Percentiles rank a stretch among this genome's conserved stretches.
Conservation (phyloP, 2,113 vertebrate species). For the Collichthys lucidus region DNA sequence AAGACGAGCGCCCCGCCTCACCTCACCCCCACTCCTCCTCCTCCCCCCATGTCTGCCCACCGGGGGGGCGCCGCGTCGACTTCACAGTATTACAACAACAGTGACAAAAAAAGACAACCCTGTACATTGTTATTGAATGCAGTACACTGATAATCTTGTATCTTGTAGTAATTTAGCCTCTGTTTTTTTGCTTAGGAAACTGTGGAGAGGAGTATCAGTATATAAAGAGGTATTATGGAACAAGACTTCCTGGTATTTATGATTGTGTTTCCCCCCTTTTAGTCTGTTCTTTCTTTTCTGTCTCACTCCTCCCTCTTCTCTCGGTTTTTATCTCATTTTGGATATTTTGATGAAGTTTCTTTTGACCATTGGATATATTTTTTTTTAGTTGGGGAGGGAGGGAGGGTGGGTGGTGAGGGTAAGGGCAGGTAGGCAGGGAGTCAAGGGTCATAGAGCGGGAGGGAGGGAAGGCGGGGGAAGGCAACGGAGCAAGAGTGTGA, state of each 20-base stretch:
- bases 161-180: conserved; percentile 85
- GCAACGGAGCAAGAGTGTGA: conserved; percentile 47
- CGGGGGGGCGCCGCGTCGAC: conserved; percentile 63
- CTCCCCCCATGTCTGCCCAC: conserved; percentile 10
- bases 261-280: conserved; percentile 63
- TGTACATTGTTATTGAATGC: conserved; percentile 86
- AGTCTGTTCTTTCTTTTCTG: conserved; percentile 52
- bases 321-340: conserved; percentile 75
- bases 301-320: conserved; percentile 61
- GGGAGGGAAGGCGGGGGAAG: conserved; percentile 12
- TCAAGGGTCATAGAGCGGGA: neutral
- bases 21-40: neutral
- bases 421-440: conserved; percentile 29
- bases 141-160: conserved; percentile 85
- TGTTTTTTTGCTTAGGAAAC: conserved; percentile 80
- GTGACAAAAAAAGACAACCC: conserved; percentile 60
- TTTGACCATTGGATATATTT: conserved; percentile 73
- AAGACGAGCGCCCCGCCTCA: conserved; percentile 38
- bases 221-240: conserved; percentile 85
- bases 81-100: conserved; percentile 80
- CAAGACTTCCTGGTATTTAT: conserved; percentile 82
- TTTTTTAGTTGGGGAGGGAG: conserved; percentile 65
- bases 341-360: conserved; percentile 77
- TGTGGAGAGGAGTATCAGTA: conserved; percentile 81
- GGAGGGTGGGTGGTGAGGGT: conserved; percentile 16